These are phyloP conservation scores for Lordiphosa fenestrarum DNA, from an alignment of 2,888 invertebrate genomes.

Conservation along the genomic window DNA sequence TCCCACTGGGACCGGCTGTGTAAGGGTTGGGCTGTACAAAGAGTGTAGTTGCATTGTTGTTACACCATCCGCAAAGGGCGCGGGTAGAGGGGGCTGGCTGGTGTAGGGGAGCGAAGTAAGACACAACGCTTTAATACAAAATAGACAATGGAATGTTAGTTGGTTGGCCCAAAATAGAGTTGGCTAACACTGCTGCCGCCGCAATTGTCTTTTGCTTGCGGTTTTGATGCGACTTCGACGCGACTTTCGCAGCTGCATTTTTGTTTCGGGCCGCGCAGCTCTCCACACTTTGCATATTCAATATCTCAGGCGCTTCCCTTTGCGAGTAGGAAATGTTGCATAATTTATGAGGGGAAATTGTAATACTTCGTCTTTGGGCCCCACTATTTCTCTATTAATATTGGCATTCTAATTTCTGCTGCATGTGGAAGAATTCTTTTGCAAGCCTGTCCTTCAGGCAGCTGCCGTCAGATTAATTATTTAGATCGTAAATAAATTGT, in stretches of 20 bases:
- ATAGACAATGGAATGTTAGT: slow-evolving; percentile 65
- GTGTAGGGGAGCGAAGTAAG: slow-evolving; percentile 26
- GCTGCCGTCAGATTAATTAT: slow-evolving; percentile 49
- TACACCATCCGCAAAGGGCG: slow-evolving; percentile 25
- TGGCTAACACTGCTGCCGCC: slow-evolving; percentile 51
- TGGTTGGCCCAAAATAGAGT: slow-evolving; percentile 60
- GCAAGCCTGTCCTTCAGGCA: slow-evolving; percentile 43
- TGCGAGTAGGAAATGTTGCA: slow-evolving; percentile 68
- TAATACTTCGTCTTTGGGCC: slow-evolving; percentile 39
- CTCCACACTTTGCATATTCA: slow-evolving; percentile 6
- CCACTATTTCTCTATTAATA: slow-evolving; percentile 2
- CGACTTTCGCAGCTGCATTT: slow-evolving; percentile 31
- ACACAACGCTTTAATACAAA: slow-evolving; percentile 55
- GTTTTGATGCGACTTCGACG: slow-evolving; percentile 32
- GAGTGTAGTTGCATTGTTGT: slow-evolving; percentile 17
- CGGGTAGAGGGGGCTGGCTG: slow-evolving; percentile 1
- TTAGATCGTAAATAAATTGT: slow-evolving; percentile 60
- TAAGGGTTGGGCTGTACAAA: slow-evolving; percentile 1
- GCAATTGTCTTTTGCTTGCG: slow-evolving; percentile 39
- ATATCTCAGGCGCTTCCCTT: slow-evolving; percentile 21
- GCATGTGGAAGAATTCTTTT: slow-evolving; percentile 3
- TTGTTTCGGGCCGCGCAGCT: slow-evolving; percentile 15
- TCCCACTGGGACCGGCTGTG: too few relatives aligned
- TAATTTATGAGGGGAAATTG: slow-evolving; percentile 70
- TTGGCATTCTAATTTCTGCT: slow-evolving; percentile 4